These are phyloP conservation scores for Desmophyllum pertusum DNA, from an alignment of 92 coral and sea anemone species.

Conservation along the genomic window DNA sequence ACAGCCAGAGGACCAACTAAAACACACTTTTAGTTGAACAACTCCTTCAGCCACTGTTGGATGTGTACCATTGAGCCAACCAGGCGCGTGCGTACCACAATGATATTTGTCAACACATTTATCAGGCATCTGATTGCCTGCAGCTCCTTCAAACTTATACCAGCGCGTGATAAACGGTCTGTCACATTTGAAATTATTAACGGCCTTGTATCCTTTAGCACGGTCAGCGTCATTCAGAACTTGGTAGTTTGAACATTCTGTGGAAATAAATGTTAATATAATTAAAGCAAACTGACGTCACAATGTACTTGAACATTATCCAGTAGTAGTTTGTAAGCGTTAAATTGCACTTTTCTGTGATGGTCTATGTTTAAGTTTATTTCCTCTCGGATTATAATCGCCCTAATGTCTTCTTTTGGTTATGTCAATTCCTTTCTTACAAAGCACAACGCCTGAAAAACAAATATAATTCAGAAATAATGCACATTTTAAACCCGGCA, in stretches of 20 bases:
- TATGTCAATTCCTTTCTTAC: too few species aligned
- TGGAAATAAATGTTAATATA: too few species aligned
- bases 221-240: neutral
- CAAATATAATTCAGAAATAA: too few species aligned
- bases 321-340: too few species aligned
- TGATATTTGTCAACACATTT: neutral
- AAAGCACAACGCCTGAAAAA: too few species aligned
- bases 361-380: too few species aligned
- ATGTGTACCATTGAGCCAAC: constrained; percentile 9
- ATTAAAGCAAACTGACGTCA: too few species aligned
- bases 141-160: constrained; percentile 3
- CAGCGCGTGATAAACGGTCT: neutral
- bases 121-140: constrained; percentile 7
- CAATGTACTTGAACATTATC: too few species aligned
- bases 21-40: neutral
- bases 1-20: neutral
- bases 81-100: constrained; percentile 13
- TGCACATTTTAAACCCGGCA: too few species aligned
- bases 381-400: too few species aligned
- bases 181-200: neutral
- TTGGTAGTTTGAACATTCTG: constrained; percentile 4
- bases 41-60: neutral
- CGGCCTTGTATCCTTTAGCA: neutral
- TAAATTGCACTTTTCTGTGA: too few species aligned
- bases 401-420: too few species aligned